These are phyloP conservation scores for Drosophila ananassae DNA, from an alignment of 1,140 invertebrate genomes.

Conservation along the genomic window DNA sequence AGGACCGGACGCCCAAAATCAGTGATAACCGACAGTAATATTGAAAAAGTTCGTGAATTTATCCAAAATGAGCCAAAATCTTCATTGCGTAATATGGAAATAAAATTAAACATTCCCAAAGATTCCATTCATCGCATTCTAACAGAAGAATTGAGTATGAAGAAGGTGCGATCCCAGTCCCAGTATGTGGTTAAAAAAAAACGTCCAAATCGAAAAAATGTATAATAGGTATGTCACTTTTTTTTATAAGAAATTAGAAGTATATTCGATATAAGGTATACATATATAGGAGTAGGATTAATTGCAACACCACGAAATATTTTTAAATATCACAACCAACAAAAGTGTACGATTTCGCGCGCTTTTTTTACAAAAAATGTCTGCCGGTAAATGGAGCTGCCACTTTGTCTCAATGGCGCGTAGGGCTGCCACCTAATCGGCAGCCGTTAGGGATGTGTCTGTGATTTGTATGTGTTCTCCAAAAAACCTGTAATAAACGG, in stretches of 20 bases:
- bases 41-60: neutral
- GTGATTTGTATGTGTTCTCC: constrained; percentile 6
- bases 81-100: neutral
- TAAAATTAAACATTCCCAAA: neutral
- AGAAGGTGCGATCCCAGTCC: neutral
- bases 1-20: neutral
- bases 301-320: too few relatives aligned
- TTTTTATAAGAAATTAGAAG: too few relatives aligned
- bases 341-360: constrained; percentile 20
- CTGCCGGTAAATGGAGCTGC: constrained; percentile 5
- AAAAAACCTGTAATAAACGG: too few relatives aligned
- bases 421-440: constrained; percentile 26
- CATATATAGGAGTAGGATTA: too few relatives aligned
- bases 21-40: neutral
- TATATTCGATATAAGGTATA: too few relatives aligned
- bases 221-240: neutral
- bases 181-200: neutral
- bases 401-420: constrained; percentile 21
- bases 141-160: neutral
- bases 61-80: neutral
- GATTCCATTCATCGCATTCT: neutral
- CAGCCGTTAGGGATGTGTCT: constrained; percentile 15
- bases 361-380: constrained; percentile 19
- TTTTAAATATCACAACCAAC: neutral
- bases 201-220: neutral